Evolutionary conservation across 2,797 vertebrate genomes (phyloP).

Genomic region (Scolopax rusticola): DNA sequence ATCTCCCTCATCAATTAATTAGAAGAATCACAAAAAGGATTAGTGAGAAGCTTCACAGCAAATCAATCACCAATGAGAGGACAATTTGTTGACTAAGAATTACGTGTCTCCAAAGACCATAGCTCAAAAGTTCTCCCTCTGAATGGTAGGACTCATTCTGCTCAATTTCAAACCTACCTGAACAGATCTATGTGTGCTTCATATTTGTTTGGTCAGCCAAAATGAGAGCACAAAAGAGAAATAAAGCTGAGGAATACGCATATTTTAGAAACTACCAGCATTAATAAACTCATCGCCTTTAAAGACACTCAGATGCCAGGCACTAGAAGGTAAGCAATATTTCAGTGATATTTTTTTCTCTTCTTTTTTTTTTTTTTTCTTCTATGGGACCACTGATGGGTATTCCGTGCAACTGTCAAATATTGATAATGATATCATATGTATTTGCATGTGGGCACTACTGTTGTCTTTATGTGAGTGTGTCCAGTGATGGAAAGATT

Average conservation of each 20-base stretch:
- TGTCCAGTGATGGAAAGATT: neutral
- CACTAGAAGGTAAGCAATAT: conserved; percentile 64
- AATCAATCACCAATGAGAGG: conserved; percentile 26
- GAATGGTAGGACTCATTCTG: neutral
- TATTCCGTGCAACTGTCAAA: neutral
- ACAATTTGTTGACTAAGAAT: conserved; percentile 58
- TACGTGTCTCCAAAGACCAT: conserved; percentile 5
- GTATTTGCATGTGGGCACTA: neutral
- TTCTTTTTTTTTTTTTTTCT: neutral
- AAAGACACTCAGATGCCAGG: neutral
- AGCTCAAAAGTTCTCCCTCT: conserved; percentile 7
- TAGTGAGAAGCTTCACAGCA: conserved; percentile 13
- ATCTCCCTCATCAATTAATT: conserved; percentile 23
- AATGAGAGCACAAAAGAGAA: neutral
- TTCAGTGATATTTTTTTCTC: neutral
- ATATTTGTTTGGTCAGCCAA: neutral
- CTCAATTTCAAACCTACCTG: neutral
- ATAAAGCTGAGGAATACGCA: neutral
- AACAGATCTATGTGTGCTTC: neutral
- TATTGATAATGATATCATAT: neutral
- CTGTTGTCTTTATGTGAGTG: neutral
- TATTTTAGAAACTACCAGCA: neutral
- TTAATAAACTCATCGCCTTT: neutral
- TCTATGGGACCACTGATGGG: fast-evolving
- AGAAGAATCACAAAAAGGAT: conserved; percentile 37